Conservation (phyloP, 2,888 invertebrate species). For the Agapostemon virescens region DNA sequence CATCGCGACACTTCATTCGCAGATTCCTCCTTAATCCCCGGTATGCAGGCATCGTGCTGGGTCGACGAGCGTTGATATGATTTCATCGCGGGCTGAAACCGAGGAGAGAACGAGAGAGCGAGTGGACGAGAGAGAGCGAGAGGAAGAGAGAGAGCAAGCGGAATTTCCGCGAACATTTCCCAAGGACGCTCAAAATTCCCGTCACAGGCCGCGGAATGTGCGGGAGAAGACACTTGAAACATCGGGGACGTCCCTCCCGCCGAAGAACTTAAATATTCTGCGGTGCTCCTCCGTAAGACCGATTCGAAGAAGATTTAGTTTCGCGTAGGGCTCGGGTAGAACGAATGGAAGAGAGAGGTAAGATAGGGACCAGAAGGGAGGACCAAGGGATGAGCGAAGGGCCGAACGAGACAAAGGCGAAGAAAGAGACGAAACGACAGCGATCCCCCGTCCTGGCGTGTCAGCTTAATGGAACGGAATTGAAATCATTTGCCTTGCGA, state of each 20-base stretch:
- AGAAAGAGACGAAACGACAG: constrained; percentile 46
- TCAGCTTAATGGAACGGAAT: constrained; percentile 69
- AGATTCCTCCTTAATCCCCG: neutral
- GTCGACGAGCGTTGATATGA: constrained; percentile 20
- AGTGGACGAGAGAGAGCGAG: neutral
- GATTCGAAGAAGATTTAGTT: constrained; percentile 67
- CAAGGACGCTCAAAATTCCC: constrained; percentile 42
- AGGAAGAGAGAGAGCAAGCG: neutral
- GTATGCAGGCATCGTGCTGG: constrained; percentile 3
- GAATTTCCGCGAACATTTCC: constrained; percentile 37
- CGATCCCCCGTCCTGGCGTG: constrained; percentile 55
- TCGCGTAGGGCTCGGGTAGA: constrained; percentile 39
- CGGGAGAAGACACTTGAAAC: constrained; percentile 43
- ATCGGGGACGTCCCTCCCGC: constrained; percentile 28
- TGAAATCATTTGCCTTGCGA: constrained; percentile 68
- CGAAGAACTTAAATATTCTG: constrained; percentile 63
- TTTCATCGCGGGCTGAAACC: constrained; percentile 5
- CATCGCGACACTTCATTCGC: constrained; percentile 10
- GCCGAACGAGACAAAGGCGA: constrained; percentile 26
- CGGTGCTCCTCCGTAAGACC: constrained; percentile 52
- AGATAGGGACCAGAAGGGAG: neutral
- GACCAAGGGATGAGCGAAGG: neutral
- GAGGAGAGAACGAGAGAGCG: neutral
- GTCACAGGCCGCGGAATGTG: constrained; percentile 47
- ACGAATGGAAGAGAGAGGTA: neutral